Evolutionary conservation across 2,797 vertebrate species (phyloP).

Genomic region (Malurus splendens): DNA sequence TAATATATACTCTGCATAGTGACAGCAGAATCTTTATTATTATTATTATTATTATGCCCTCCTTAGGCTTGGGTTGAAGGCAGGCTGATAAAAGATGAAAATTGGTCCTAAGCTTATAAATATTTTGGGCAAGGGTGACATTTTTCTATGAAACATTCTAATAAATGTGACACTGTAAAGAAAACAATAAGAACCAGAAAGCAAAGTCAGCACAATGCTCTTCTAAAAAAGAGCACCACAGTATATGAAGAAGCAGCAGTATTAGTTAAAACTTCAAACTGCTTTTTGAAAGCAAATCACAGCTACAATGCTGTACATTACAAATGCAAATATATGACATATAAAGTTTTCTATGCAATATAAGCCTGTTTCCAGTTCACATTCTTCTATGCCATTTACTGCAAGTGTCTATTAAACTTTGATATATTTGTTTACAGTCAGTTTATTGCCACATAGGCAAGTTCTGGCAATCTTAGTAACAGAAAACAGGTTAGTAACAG

Average conservation of each 20-base stretch:
- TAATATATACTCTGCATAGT: not conserved
- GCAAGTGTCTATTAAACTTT: not conserved
- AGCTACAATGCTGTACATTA: conserved; percentile 28
- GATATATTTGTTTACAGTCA: not conserved
- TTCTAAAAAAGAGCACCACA: not conserved
- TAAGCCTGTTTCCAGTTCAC: not conserved
- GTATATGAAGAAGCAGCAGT: not conserved
- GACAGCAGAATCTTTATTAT: not conserved
- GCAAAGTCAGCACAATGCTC: not conserved
- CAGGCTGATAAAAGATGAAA: not conserved
- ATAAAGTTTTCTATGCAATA: conserved; percentile 15
- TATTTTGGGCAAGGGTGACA: not conserved
- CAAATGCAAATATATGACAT: conserved; percentile 41
- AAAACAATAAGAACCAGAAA: not conserved
- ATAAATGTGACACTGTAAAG: not conserved
- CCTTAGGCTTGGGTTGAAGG: not conserved
- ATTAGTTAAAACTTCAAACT: not conserved
- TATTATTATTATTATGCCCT: not conserved
- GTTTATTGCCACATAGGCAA: not conserved
- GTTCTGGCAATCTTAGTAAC: not conserved
- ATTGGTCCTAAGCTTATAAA: not conserved
- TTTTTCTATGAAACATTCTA: not conserved
- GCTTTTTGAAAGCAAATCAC: conserved; percentile 41
- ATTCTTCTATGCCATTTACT: conserved; percentile 19
- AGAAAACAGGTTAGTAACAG: conserved; percentile 31